A percentile compares a stretch with the other conserved stretches of the same genome.
Conservation (phyloP, 2,888 invertebrate species). For the Machimus atricapillus region DNA sequence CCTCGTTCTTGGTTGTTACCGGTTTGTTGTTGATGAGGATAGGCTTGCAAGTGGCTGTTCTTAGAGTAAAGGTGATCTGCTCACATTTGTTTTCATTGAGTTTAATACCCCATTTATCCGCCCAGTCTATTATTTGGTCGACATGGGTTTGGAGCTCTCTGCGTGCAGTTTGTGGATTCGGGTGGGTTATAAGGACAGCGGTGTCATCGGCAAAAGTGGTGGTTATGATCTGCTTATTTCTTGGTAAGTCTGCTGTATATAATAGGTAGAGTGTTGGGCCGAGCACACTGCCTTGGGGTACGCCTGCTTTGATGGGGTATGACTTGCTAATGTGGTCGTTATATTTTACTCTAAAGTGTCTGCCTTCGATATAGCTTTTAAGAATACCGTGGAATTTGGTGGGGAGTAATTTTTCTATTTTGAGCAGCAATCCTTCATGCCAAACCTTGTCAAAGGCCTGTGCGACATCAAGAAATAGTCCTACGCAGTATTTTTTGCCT, state of each 20-base stretch:
- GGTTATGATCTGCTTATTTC: not conserved
- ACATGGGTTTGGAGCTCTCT: not conserved
- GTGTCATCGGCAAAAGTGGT: not conserved
- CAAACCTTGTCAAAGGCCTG: not conserved
- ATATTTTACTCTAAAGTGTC: not conserved
- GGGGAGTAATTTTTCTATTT: not conserved
- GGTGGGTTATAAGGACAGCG: not conserved
- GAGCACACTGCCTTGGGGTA: not conserved
- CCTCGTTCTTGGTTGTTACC: too few species aligned
- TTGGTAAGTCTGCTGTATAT: not conserved
- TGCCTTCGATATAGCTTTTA: not conserved
- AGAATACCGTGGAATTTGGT: not conserved
- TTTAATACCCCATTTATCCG: not conserved
- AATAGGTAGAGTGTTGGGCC: not conserved
- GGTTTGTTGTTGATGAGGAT: not conserved
- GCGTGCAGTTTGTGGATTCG: not conserved
- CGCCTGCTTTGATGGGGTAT: not conserved
- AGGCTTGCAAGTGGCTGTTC: not conserved
- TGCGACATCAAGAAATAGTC: not conserved
- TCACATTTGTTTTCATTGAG: not conserved
- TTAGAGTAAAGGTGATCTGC: not conserved
- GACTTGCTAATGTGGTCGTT: not conserved
- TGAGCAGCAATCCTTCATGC: not conserved
- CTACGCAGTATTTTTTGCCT: constrained; percentile 35
- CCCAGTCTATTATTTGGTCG: not conserved